A percentile compares a stretch with the other conserved stretches of the same genome.
Evolutionary conservation across 1,140 invertebrate genomes (phyloP).

Genomic region (Calliopsis andreniformis): DNA sequence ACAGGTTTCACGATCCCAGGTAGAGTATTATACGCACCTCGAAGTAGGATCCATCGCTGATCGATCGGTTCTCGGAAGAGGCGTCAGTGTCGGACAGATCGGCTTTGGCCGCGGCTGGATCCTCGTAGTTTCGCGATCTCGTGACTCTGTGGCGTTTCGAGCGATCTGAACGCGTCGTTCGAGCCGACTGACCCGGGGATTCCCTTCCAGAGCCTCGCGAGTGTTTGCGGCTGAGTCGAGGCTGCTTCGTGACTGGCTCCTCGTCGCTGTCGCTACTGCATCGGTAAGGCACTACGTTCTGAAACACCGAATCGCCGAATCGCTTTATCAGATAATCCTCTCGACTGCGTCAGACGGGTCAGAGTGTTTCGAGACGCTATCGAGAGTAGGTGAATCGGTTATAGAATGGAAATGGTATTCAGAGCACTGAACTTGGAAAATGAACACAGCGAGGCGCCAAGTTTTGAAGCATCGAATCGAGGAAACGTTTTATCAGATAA

Average conservation of each 20-base stretch:
- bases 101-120: conserved; percentile 58
- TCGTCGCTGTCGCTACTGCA: conserved; percentile 83
- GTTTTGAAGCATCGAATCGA: conserved; percentile 71
- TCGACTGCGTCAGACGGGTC: not conserved
- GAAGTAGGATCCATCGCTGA: conserved; percentile 80
- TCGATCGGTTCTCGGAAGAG: conserved; percentile 74
- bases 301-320: conserved; percentile 57
- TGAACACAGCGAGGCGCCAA: conserved; percentile 8
- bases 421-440: too few relatives aligned
- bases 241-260: conserved; percentile 86
- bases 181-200: conserved; percentile 63
- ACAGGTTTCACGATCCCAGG: not conserved
- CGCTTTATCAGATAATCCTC: conserved; percentile 28
- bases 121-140: conserved; percentile 51
- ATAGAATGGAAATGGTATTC: too few relatives aligned
- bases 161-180: conserved; percentile 57
- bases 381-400: not conserved
- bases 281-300: conserved; percentile 70
- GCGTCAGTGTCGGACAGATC: conserved; percentile 78
- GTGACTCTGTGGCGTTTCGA: conserved; percentile 62
- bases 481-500: conserved; percentile 33
- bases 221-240: conserved; percentile 80
- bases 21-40: conserved; percentile 71
- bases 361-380: not conserved
- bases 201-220: conserved; percentile 73